A percentile compares a stretch with the other conserved stretches of the same genome.
Conservation (phyloP, 2,888 invertebrate species). For the Agonum fuliginosum region DNA sequence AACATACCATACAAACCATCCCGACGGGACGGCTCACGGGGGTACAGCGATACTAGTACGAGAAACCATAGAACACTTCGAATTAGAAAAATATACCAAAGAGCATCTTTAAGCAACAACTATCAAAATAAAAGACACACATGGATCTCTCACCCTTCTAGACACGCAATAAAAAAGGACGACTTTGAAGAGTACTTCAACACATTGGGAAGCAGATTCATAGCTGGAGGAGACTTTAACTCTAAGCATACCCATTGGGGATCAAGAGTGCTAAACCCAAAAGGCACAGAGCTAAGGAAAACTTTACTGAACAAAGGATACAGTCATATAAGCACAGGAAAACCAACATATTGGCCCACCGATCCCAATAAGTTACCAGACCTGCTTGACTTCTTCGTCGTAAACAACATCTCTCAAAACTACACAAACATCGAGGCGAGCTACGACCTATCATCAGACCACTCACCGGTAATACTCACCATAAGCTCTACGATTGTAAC, state of each 20-base stretch:
- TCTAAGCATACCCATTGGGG: slow-evolving; percentile 52
- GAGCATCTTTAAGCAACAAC: slow-evolving; percentile 40
- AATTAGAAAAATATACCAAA: slow-evolving; percentile 13
- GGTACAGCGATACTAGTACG: slow-evolving; percentile 56
- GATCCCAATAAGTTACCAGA: slow-evolving; percentile 62
- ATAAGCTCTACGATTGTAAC: background rate
- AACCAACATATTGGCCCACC: too few species aligned
- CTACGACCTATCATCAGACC: slow-evolving; percentile 60
- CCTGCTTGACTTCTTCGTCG: slow-evolving; percentile 61
- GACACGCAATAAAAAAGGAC: slow-evolving; percentile 32
- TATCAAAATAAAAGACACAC: too few species aligned
- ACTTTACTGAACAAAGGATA: slow-evolving; percentile 32
- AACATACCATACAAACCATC: slow-evolving; percentile 58
- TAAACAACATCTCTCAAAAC: slow-evolving; percentile 51
- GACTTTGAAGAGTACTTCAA: slow-evolving; percentile 40
- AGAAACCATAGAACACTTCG: slow-evolving; percentile 53
- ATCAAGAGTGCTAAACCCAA: slow-evolving; percentile 46
- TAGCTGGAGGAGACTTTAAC: slow-evolving; percentile 53
- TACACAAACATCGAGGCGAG: too few species aligned
- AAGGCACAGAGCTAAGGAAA: slow-evolving; percentile 37
- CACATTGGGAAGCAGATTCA: slow-evolving; percentile 51
- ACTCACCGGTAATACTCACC: slow-evolving; percentile 44
- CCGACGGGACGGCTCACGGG: slow-evolving; percentile 55
- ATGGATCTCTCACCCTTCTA: slow-evolving; percentile 39
- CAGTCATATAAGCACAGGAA: slow-evolving; percentile 56